These are phyloP conservation scores for Stichopus chloronotus DNA, from an alignment of 35 echinoderm and acorn worm genomes.

Conservation along the genomic window DNA sequence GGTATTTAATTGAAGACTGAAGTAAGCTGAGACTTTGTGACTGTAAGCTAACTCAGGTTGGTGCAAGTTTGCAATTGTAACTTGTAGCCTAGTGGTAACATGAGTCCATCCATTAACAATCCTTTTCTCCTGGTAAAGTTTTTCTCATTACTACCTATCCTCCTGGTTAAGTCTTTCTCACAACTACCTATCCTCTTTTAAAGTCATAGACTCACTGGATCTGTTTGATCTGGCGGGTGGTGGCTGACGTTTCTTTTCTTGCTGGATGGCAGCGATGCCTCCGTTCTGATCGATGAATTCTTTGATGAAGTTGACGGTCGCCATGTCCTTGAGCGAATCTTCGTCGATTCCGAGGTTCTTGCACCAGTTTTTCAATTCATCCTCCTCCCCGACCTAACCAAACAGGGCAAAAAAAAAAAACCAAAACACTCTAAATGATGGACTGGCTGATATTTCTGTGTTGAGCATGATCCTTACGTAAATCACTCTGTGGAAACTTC, in stretches of 20 bases:
- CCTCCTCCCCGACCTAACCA: constrained; percentile 44
- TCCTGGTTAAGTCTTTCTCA: too few species aligned
- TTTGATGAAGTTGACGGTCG: constrained; percentile 77
- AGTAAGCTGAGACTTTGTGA: too few species aligned
- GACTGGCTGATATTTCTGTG: not conserved
- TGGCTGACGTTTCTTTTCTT: constrained; percentile 27
- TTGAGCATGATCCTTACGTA: too few species aligned
- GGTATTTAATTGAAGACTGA: too few species aligned
- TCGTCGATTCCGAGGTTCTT: constrained; percentile 76
- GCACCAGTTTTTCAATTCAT: constrained; percentile 79
- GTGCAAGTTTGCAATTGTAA: too few species aligned
- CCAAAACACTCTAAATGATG: not conserved
- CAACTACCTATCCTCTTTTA: too few species aligned
- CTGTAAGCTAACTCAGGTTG: too few species aligned
- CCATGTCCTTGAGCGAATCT: constrained; percentile 75
- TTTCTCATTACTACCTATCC: too few species aligned
- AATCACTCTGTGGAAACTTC: too few species aligned
- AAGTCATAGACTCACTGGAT: not conserved
- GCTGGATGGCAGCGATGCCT: constrained; percentile 76
- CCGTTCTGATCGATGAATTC: constrained; percentile 82
- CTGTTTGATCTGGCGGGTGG: not conserved
- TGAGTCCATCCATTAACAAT: too few species aligned
- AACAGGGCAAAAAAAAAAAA: not conserved
- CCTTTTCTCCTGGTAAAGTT: too few species aligned
- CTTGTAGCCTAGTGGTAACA: too few species aligned